phyloP scores from a whole-genome alignment of 2,113 vertebrate genomes.

The Lanius collurio region DNA sequence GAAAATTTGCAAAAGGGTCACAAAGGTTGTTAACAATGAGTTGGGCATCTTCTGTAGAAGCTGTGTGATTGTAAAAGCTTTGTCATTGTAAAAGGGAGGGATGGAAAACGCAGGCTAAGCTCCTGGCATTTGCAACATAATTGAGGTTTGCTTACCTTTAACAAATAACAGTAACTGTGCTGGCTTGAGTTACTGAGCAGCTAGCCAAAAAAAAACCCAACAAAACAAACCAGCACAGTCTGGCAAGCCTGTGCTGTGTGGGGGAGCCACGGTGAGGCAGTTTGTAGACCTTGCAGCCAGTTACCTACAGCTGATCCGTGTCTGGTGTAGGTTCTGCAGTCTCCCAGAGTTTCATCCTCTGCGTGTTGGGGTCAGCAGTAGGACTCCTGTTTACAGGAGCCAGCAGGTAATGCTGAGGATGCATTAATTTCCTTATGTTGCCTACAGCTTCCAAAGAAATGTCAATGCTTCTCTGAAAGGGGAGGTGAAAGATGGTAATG shows the following conservation, averaged over 20 bases:
- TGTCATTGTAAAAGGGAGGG: background rate
- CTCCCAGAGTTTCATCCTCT: background rate
- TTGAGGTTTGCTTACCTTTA: slow-evolving; percentile 8
- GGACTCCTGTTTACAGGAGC: background rate
- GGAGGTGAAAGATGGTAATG: background rate
- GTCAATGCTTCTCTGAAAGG: background rate
- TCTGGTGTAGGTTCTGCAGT: background rate
- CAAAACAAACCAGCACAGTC: background rate
- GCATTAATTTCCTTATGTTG: background rate
- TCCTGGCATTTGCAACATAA: background rate
- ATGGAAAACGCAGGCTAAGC: background rate
- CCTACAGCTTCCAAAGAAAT: background rate
- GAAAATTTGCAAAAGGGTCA: background rate
- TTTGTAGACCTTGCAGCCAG: background rate
- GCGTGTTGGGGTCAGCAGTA: fast-evolving
- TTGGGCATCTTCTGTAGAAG: background rate
- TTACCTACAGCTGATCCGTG: fast-evolving
- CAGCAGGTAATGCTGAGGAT: background rate
- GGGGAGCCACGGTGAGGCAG: background rate
- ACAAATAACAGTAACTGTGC: background rate
- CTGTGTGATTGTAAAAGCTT: background rate
- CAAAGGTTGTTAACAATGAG: background rate
- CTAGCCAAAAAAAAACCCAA: background rate
- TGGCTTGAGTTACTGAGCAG: background rate
- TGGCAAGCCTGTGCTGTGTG: background rate